Evolutionary conservation across 1,140 invertebrate species (phyloP).

Genomic region (Chionoecetes opilio): DNA sequence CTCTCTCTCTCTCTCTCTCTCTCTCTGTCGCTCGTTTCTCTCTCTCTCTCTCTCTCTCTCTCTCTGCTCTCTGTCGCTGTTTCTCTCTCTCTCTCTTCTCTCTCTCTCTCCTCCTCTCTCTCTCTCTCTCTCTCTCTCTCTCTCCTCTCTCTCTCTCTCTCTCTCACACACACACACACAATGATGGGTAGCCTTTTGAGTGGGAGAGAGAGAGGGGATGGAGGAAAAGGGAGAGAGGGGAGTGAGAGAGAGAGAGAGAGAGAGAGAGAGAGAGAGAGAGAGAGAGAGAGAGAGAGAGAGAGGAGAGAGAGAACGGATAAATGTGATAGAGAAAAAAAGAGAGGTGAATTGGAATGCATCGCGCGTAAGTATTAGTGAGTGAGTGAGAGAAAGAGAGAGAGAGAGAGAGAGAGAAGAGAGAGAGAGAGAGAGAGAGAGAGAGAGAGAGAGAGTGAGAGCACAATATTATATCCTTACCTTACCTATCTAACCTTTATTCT

Average conservation of each 20-base stretch:
- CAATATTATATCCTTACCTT: constrained; percentile 4
- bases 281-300: not conserved
- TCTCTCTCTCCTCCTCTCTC: constrained; percentile 30
- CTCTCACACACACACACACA: not conserved
- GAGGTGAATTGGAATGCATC: too few relatives aligned
- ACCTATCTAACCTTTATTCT: not conserved
- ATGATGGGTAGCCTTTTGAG: not conserved
- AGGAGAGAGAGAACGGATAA: too few relatives aligned
- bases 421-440: not conserved
- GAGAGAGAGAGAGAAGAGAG: not conserved
- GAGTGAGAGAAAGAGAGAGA: not conserved
- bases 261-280: constrained; percentile 10
- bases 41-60: too few relatives aligned
- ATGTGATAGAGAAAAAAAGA: too few relatives aligned
- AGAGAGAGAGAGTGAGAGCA: constrained; percentile 30
- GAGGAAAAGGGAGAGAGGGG: not conserved
- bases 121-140: constrained; percentile 31
- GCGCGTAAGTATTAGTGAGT: too few relatives aligned
- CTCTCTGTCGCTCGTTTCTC: too few relatives aligned
- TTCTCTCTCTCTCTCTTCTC: constrained; percentile 30
- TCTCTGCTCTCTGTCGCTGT: too few relatives aligned
- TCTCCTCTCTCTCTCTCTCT: constrained; percentile 25
- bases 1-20: too few relatives aligned
- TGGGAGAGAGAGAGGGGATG: not conserved
- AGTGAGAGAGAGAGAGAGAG: not conserved